Evolutionary conservation across 2,797 vertebrate genomes (phyloP).

Genomic region (Lerista edwardsae): DNA sequence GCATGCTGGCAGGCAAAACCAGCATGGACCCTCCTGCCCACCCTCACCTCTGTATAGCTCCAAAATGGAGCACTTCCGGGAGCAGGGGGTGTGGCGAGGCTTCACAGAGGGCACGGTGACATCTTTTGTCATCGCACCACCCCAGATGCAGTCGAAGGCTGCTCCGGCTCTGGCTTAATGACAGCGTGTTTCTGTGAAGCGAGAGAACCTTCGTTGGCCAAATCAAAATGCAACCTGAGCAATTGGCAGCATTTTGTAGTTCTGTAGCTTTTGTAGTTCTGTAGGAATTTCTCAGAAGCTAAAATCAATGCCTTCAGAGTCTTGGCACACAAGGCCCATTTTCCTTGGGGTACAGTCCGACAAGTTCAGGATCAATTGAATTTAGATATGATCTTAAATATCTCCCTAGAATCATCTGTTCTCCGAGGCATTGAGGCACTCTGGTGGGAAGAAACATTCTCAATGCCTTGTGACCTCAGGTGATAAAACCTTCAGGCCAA

Average conservation of each 20-base stretch:
- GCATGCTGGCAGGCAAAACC: too few species aligned
- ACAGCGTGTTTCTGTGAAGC: not conserved
- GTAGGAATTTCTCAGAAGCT: not conserved
- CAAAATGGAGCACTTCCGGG: too few species aligned
- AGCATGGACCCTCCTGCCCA: too few species aligned
- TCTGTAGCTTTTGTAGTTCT: too few species aligned
- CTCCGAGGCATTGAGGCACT: not conserved
- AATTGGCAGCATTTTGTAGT: not conserved
- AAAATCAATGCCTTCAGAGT: slow-evolving; percentile 14
- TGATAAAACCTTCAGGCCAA: not conserved
- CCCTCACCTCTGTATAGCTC: too few species aligned
- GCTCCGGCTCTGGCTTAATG: too few species aligned
- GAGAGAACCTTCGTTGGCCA: slow-evolving; percentile 27
- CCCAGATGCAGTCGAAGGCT: too few species aligned
- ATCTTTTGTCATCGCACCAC: too few species aligned
- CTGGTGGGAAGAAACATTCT: not conserved
- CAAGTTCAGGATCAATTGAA: slow-evolving; percentile 10
- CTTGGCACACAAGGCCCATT: slow-evolving; percentile 12
- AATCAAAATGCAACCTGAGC: slow-evolving; percentile 32
- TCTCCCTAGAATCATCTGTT: not conserved
- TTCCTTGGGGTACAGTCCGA: not conserved
- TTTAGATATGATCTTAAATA: slow-evolving; percentile 20
- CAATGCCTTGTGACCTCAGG: not conserved
- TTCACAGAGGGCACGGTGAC: too few species aligned
- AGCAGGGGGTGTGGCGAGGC: too few species aligned